Percentiles rank a stretch among this genome's conserved stretches.
Conservation (phyloP, 2,113 vertebrate genomes). For the Ictalurus punctatus region DNA sequence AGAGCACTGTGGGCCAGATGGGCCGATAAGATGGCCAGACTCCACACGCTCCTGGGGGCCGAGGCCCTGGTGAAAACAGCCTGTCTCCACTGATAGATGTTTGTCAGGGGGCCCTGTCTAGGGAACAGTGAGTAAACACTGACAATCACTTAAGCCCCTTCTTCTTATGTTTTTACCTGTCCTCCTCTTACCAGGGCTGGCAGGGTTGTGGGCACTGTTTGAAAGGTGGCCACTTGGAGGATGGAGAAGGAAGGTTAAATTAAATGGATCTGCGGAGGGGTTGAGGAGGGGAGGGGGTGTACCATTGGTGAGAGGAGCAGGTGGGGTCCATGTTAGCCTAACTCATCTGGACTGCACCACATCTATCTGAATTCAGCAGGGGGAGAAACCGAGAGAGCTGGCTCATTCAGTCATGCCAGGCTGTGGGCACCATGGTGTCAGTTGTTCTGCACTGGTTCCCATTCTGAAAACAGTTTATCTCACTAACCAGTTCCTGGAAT, state of each 20-base stretch:
- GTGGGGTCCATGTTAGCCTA: not conserved
- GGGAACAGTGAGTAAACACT: conserved; percentile 55
- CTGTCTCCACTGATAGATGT: conserved; percentile 62
- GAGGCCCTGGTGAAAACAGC: conserved; percentile 50
- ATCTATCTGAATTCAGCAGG: not conserved
- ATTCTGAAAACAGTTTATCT: conserved; percentile 4
- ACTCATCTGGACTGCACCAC: conserved; percentile 17
- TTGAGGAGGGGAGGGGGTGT: not conserved
- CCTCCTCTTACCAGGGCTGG: conserved; percentile 24
- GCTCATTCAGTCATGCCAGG: conserved; percentile 6
- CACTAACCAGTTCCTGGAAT: not conserved
- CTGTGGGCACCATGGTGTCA: not conserved
- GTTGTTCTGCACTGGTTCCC: not conserved
- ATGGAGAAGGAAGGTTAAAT: conserved; percentile 29
- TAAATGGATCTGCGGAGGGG: conserved; percentile 3
- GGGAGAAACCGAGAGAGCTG: not conserved
- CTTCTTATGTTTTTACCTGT: conserved; percentile 17
- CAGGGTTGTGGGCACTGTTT: conserved; percentile 24
- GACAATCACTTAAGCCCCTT: conserved; percentile 55
- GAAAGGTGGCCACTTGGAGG: conserved; percentile 27
- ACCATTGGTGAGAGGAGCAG: conserved; percentile 3
- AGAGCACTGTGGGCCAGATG: conserved; percentile 50
- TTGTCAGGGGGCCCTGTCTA: conserved; percentile 52
- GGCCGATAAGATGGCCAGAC: conserved; percentile 60
- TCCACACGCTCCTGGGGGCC: conserved; percentile 48